Evolutionary conservation across 2,797 vertebrate genomes (phyloP).

Genomic region (Phaenicophaeus curvirostris): DNA sequence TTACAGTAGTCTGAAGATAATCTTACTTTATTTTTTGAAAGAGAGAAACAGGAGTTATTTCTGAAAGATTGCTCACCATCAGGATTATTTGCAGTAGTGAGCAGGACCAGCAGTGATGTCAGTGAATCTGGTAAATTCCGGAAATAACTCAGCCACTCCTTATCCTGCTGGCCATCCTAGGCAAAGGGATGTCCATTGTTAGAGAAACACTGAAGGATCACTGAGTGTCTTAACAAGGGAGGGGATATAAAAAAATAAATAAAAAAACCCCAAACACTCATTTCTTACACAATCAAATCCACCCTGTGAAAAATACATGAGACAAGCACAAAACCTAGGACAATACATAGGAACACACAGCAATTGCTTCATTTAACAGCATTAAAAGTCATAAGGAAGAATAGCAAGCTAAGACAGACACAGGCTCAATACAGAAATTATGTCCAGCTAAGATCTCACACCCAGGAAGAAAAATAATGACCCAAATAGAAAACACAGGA

Average conservation of each 20-base stretch:
- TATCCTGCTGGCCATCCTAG: constrained; percentile 83
- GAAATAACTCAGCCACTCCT: constrained; percentile 89
- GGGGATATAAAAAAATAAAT: fast-evolving
- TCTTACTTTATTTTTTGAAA: background rate
- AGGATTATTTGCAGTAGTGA: constrained; percentile 96
- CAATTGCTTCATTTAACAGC: background rate
- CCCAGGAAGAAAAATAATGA: background rate
- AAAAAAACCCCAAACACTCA: too few relatives aligned
- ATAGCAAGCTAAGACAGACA: background rate
- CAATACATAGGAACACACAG: background rate
- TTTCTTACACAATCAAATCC: background rate
- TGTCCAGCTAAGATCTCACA: background rate
- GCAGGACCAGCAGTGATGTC: constrained; percentile 90
- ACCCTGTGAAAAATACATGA: fast-evolving
- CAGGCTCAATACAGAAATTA: background rate
- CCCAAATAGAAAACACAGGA: background rate
- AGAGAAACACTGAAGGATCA: background rate
- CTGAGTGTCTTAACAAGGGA: background rate
- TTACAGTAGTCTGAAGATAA: background rate
- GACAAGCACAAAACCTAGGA: background rate
- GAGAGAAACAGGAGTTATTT: background rate
- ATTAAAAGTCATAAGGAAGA: background rate
- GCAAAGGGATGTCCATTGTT: background rate
- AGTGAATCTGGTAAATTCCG: constrained; percentile 83
- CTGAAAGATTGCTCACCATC: constrained; percentile 81